Conservation (phyloP, 2,888 invertebrate species). For the Hemistola chrysoprasaria region DNA sequence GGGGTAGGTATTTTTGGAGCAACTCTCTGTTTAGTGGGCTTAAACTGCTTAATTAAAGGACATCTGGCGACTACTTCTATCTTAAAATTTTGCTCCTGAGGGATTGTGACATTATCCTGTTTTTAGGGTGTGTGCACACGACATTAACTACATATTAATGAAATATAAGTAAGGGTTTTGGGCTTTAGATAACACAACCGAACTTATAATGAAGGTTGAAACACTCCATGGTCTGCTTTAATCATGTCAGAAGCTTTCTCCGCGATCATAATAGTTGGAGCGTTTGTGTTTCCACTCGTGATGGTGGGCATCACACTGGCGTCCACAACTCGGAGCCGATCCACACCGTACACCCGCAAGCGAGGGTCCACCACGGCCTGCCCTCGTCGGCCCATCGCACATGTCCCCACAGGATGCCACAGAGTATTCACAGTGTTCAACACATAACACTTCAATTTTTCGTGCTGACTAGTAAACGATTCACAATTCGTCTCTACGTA, state of each 20-base stretch:
- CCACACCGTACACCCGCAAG: constrained; percentile 72
- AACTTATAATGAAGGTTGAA: no score
- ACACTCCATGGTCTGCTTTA: constrained; percentile 43
- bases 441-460: constrained; percentile 18
- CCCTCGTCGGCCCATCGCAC: constrained; percentile 36
- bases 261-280: constrained; percentile 82
- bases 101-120: no score
- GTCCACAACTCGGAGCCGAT: constrained; percentile 81
- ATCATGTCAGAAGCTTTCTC: constrained; percentile 83
- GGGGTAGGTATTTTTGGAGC: no score
- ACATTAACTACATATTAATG: no score
- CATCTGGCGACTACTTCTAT: no score
- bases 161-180: no score
- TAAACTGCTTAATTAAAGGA: no score
- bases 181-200: no score
- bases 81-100: no score
- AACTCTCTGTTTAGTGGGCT: no score
- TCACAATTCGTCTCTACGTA: not conserved
- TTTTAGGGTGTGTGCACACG: no score
- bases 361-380: constrained; percentile 36
- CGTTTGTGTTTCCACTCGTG: constrained; percentile 81
- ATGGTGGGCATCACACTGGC: constrained; percentile 84
- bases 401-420: constrained; percentile 39
- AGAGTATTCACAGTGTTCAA: constrained; percentile 8
- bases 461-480: not conserved